A percentile compares a stretch with the other conserved stretches of the same genome.
Conservation (phyloP, 2,888 invertebrate species). For the Yponomeuta malinellus region DNA sequence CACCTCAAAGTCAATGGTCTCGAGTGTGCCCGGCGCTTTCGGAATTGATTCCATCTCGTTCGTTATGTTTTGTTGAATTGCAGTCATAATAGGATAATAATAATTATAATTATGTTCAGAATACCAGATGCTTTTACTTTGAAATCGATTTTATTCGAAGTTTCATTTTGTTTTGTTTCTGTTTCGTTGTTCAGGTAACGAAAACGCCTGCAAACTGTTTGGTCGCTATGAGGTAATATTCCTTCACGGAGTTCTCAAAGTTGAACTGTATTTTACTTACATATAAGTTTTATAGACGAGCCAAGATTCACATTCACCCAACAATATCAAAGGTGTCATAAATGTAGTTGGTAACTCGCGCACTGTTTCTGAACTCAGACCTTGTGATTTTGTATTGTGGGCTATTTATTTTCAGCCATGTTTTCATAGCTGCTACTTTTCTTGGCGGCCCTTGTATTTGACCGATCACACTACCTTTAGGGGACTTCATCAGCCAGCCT, state of each 20-base stretch:
- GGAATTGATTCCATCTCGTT: conserved; percentile 18
- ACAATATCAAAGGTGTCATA: conserved; percentile 68
- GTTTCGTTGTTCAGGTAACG: conserved; percentile 36
- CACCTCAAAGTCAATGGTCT: conserved; percentile 72
- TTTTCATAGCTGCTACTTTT: conserved; percentile 78
- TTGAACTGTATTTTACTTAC: too few relatives aligned
- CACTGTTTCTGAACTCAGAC: conserved; percentile 78
- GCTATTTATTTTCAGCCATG: conserved; percentile 78
- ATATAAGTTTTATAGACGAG: background rate
- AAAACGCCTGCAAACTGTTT: conserved; percentile 14
- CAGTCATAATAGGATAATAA: background rate
- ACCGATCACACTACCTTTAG: conserved; percentile 81
- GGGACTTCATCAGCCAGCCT: conserved; percentile 87
- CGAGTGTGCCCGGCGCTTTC: background rate
- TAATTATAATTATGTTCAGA: background rate
- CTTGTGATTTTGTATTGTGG: conserved; percentile 81
- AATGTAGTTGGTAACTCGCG: conserved; percentile 59
- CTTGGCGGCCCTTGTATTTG: conserved; percentile 76
- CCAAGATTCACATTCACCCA: conserved; percentile 31
- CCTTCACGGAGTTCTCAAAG: background rate
- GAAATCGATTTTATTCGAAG: background rate
- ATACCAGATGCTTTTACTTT: background rate
- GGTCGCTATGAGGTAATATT: background rate
- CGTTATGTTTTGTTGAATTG: background rate
- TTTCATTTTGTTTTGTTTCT: conserved; percentile 25